phyloP scores from a whole-genome alignment of 2,113 vertebrate genomes.

The Myocastor coypus region DNA sequence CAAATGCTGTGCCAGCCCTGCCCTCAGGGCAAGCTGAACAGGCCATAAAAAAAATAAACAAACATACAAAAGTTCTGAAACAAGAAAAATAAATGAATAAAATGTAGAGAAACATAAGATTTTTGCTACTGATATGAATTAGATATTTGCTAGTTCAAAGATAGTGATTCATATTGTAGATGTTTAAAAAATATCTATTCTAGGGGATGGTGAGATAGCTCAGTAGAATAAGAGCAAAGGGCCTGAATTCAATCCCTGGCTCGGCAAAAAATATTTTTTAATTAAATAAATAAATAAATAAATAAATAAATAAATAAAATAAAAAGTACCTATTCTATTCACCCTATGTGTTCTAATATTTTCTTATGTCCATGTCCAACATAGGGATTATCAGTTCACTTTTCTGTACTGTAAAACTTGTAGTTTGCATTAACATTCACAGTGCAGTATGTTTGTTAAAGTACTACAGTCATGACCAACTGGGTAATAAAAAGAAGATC shows the following conservation, averaged over 20 bases:
- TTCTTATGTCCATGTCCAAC: neutral
- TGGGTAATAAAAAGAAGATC: slow-evolving; percentile 34
- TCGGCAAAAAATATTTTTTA: no score
- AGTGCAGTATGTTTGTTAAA: neutral
- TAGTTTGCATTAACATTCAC: slow-evolving; percentile 49
- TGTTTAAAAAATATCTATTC: neutral
- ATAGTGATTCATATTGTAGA: neutral
- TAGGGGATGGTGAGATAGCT: no score
- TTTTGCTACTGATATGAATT: neutral
- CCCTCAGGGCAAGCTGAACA: no score
- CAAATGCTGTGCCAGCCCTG: no score
- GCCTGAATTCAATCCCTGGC: no score
- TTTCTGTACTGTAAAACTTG: neutral
- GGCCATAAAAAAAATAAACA: no score
- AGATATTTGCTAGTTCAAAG: neutral
- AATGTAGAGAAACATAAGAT: neutral
- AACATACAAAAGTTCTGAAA: no score
- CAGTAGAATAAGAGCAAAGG: no score
- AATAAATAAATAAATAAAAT: no score
- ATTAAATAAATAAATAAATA: no score
- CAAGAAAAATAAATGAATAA: no score
- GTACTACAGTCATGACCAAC: neutral
- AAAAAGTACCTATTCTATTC: neutral
- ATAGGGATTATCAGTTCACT: neutral
- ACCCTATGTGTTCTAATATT: neutral